phyloP scores from a whole-genome alignment of 2,797 vertebrate genomes.

The Otolemur crassicaudatus region DNA sequence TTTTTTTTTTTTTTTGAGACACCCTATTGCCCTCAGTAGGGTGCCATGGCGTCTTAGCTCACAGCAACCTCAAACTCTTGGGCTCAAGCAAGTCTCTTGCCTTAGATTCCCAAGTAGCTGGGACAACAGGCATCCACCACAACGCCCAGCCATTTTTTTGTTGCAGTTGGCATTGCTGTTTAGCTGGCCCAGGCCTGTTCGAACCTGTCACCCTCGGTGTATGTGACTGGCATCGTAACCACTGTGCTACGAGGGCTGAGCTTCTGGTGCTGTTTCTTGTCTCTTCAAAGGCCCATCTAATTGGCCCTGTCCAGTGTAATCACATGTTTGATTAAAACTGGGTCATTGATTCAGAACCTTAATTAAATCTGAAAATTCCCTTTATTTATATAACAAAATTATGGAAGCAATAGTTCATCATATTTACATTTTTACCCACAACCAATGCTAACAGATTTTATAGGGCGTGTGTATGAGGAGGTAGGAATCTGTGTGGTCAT shows the following conservation, averaged over 20 bases:
- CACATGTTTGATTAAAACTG: not conserved
- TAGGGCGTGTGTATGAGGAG: rapidly evolving
- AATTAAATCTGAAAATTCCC: not conserved
- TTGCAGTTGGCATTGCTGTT: too few species aligned
- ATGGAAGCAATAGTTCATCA: not conserved
- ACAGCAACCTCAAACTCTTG: too few species aligned
- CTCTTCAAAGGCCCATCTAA: not conserved
- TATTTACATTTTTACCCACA: not conserved
- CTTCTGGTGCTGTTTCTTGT: not conserved
- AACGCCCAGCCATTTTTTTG: too few species aligned
- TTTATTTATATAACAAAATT: not conserved
- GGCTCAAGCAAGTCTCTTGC: too few species aligned
- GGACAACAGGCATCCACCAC: too few species aligned
- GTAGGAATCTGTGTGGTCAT: not conserved
- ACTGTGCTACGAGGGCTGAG: not conserved
- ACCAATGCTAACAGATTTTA: not conserved
- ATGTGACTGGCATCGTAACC: too few species aligned
- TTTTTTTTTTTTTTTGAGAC: too few species aligned
- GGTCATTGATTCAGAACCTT: not conserved
- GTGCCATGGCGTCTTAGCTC: too few species aligned
- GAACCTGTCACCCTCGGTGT: too few species aligned
- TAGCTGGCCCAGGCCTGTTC: too few species aligned
- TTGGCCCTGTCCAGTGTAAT: not conserved
- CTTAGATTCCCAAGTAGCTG: too few species aligned
- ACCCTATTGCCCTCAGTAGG: too few species aligned